A percentile compares a stretch with the other conserved stretches of the same genome.
Evolutionary conservation across 2,888 invertebrate genomes (phyloP).

Genomic region (Microctonus hyperodae): DNA sequence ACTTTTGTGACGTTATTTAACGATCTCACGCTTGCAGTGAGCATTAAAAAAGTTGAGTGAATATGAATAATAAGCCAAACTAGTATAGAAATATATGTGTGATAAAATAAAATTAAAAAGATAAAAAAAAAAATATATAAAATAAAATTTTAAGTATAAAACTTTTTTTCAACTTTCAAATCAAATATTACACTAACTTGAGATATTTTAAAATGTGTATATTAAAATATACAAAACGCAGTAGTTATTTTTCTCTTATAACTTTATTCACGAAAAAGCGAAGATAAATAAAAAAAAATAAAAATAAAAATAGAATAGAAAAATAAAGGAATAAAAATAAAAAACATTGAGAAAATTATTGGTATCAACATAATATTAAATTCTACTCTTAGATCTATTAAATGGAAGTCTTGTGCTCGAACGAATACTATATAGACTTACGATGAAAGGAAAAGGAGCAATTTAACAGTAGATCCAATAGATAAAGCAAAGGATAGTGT

Average conservation of each 20-base stretch:
- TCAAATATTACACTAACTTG: background rate
- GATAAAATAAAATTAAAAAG: background rate
- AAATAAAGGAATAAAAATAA: constrained; percentile 13
- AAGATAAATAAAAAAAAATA: constrained; percentile 12
- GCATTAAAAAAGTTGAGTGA: constrained; percentile 13
- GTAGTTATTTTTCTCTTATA: background rate
- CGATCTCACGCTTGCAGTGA: background rate
- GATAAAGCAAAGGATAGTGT: constrained; percentile 56
- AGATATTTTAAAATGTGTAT: background rate
- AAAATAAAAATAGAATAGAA: constrained; percentile 12
- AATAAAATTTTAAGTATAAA: background rate
- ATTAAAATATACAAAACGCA: background rate
- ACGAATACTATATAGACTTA: constrained; percentile 1
- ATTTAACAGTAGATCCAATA: constrained; percentile 36
- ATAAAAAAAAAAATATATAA: background rate
- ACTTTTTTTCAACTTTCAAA: background rate
- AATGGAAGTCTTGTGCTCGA: constrained; percentile 39
- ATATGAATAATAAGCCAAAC: background rate
- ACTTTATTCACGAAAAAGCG: no score
- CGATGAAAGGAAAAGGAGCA: constrained; percentile 19
- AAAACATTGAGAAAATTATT: constrained; percentile 8
- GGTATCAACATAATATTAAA: constrained; percentile 35
- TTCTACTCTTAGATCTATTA: constrained; percentile 38
- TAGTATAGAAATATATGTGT: constrained; percentile 5
- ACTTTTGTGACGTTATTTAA: constrained; percentile 1